Conservation (phyloP, 2,888 invertebrate species). For the Trachelus tabidus region DNA sequence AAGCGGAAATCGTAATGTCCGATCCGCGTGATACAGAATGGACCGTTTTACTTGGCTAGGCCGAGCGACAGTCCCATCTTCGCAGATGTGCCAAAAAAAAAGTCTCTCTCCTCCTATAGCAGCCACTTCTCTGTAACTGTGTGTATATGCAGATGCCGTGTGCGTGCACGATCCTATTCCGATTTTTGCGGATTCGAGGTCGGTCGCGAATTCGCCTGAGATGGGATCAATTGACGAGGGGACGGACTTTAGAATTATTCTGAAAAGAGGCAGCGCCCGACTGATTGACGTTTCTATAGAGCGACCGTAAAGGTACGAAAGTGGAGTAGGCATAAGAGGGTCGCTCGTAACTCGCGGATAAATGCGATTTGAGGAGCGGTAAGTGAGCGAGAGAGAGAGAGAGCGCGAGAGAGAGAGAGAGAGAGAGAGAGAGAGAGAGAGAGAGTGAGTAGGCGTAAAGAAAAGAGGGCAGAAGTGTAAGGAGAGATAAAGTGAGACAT, state of each 20-base stretch:
- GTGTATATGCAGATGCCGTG: conserved; percentile 30
- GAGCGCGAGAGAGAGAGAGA: not conserved
- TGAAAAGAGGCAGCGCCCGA: conserved; percentile 54
- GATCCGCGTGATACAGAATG: too few species aligned
- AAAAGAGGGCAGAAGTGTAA: too few species aligned
- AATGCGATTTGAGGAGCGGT: conserved; percentile 54
- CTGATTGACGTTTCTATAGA: conserved; percentile 62
- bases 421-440: conserved; percentile 14
- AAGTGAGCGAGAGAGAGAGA: conserved; percentile 22
- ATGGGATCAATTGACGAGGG: conserved; percentile 48
- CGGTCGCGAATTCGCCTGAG: conserved; percentile 9
- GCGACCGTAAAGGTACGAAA: conserved; percentile 51
- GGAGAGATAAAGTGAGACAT: too few species aligned
- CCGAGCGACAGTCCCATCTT: too few species aligned
- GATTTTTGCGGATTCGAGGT: conserved; percentile 33
- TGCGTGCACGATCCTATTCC: conserved; percentile 29
- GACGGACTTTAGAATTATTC: conserved; percentile 54
- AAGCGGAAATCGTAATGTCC: too few species aligned
- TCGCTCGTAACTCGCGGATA: conserved; percentile 56
- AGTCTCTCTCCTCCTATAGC: too few species aligned
- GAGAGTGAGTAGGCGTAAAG: too few species aligned
- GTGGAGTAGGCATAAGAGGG: conserved; percentile 52
- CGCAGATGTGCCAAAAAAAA: too few species aligned
- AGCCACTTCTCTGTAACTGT: too few species aligned
- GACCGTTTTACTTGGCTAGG: too few species aligned